These are phyloP conservation scores for Amblyopsis rosae DNA, from an alignment of 2,113 vertebrate species.

Conservation along the genomic window DNA sequence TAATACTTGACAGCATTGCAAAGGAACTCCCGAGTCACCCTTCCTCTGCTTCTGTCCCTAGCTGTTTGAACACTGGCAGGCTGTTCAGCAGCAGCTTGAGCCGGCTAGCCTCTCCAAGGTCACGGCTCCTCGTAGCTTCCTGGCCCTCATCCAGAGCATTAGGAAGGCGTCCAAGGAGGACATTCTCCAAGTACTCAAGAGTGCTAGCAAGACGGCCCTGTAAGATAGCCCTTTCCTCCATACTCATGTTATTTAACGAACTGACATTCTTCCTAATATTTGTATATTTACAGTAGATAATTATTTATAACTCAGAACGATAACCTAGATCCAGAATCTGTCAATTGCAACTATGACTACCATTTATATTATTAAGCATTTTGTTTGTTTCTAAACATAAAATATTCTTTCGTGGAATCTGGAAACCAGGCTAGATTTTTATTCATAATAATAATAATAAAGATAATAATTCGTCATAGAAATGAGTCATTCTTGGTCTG, in stretches of 20 bases:
- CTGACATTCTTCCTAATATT: background rate
- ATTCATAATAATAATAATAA: too few species aligned
- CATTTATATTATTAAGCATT: too few species aligned
- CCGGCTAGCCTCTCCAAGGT: conserved; percentile 86
- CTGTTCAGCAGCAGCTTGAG: conserved; percentile 78
- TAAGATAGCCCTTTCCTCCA: conserved; percentile 70
- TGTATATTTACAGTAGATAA: background rate
- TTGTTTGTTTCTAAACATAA: background rate
- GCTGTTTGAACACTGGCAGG: conserved; percentile 87
- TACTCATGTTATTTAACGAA: conserved; percentile 7
- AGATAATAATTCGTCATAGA: background rate
- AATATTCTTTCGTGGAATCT: too few species aligned
- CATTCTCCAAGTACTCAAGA: conserved; percentile 85
- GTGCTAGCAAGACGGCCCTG: conserved; percentile 85
- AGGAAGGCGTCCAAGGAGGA: conserved; percentile 86
- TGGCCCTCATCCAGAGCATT: conserved; percentile 86
- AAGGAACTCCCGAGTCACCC: background rate
- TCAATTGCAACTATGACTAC: too few species aligned
- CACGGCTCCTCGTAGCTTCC: conserved; percentile 83
- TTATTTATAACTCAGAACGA: background rate
- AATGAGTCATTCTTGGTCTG: background rate
- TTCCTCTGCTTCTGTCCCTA: conserved; percentile 36
- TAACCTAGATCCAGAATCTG: too few species aligned
- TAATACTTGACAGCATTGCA: too few species aligned
- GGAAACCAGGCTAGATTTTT: too few species aligned